These are phyloP conservation scores for Coilia nasus DNA, from an alignment of 2,797 vertebrate genomes.

Conservation along the genomic window DNA sequence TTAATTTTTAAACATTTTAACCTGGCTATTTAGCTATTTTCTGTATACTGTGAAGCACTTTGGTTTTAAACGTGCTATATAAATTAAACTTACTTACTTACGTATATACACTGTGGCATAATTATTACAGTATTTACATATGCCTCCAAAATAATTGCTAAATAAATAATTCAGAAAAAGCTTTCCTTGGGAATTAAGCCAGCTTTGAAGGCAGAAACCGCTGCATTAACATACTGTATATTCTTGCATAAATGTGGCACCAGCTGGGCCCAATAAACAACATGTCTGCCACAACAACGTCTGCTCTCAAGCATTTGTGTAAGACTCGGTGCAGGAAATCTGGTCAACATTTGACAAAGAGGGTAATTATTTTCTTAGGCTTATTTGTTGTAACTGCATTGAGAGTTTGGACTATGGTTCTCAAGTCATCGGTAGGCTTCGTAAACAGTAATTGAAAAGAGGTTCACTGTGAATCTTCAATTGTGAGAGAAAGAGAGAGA, in stretches of 20 bases:
- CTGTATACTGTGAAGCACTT: too few species aligned
- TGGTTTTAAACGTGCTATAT: too few species aligned
- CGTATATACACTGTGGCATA: too few species aligned
- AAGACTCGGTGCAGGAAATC: neutral
- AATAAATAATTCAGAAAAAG: slow-evolving; percentile 4
- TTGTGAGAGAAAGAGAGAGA: neutral
- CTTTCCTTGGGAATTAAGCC: slow-evolving; percentile 49
- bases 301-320: slow-evolving; percentile 58
- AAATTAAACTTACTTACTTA: too few species aligned
- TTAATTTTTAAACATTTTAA: too few species aligned
- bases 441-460: neutral
- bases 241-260: slow-evolving; percentile 42
- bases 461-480: neutral
- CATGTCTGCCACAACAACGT: slow-evolving; percentile 35
- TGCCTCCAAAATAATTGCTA: too few species aligned
- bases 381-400: slow-evolving; percentile 7
- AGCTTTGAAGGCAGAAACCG: slow-evolving; percentile 49
- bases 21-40: too few species aligned
- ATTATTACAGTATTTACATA: too few species aligned
- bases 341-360: neutral
- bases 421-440: neutral
- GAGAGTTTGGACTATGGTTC: neutral
- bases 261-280: slow-evolving; percentile 55
- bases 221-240: slow-evolving; percentile 35
- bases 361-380: neutral